phyloP scores from a whole-genome alignment of 2,113 vertebrate species.

The Xyliphius kryptos region DNA sequence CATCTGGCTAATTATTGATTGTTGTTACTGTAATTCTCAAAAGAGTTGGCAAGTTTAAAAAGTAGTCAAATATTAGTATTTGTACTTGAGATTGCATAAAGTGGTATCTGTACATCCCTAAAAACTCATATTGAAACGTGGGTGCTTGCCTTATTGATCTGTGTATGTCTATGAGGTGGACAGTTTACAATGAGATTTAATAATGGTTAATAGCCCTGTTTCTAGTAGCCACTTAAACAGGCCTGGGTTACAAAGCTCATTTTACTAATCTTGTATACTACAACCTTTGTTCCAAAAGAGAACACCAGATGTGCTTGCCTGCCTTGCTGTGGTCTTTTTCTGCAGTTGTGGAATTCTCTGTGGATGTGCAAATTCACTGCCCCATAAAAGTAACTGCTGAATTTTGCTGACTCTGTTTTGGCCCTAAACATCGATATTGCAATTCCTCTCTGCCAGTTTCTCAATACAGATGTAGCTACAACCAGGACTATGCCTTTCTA shows the following conservation, averaged over 20 bases:
- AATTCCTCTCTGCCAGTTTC: not conserved
- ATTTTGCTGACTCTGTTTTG: not conserved
- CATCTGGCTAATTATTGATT: too few species aligned
- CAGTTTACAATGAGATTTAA: slow-evolving; percentile 4
- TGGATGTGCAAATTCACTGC: not conserved
- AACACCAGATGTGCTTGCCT: not conserved
- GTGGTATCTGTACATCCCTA: too few species aligned
- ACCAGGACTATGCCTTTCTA: not conserved
- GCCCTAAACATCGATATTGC: slow-evolving; percentile 9
- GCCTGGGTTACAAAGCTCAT: not conserved
- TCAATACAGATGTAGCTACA: not conserved
- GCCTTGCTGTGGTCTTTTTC: not conserved
- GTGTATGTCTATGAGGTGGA: not conserved
- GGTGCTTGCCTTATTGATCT: not conserved
- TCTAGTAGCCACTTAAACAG: not conserved
- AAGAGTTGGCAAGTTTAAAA: too few species aligned
- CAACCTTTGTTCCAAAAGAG: not conserved
- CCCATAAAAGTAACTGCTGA: not conserved
- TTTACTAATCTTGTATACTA: not conserved
- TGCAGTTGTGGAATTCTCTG: not conserved
- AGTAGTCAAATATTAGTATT: too few species aligned
- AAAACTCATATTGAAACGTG: too few species aligned
- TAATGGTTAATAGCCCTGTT: not conserved
- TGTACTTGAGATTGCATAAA: too few species aligned
- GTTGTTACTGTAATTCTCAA: too few species aligned